Conservation (phyloP, 2,888 invertebrate genomes). For the Tethea ocularis region DNA sequence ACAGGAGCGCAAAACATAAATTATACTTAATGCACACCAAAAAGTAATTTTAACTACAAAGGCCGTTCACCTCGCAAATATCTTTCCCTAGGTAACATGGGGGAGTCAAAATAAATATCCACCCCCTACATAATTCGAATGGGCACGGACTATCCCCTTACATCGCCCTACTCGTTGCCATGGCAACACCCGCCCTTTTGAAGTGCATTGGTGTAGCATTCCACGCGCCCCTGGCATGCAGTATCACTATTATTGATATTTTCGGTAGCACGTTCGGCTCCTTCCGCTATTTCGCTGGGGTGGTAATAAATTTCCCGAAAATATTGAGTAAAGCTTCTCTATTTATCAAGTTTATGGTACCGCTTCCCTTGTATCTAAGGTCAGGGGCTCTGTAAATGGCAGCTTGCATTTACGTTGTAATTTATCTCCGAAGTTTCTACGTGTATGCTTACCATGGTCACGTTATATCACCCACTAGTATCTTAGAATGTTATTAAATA, state of each 20-base stretch:
- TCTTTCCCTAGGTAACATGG: slow-evolving; percentile 72
- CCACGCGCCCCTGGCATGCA: slow-evolving; percentile 49
- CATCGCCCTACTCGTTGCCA: slow-evolving; percentile 53
- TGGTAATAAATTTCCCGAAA: slow-evolving; percentile 62
- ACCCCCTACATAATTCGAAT: slow-evolving; percentile 75
- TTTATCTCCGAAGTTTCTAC: slow-evolving; percentile 31
- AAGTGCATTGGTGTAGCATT: slow-evolving; percentile 52
- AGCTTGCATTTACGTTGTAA: slow-evolving; percentile 52
- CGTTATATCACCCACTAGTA: background rate
- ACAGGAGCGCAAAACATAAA: background rate
- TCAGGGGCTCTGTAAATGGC: slow-evolving; percentile 45
- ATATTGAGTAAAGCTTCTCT: slow-evolving; percentile 65
- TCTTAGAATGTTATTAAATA: background rate
- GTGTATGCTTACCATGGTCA: slow-evolving; percentile 13
- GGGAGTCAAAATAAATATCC: slow-evolving; percentile 75
- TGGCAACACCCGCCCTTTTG: slow-evolving; percentile 35
- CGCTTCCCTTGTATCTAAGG: slow-evolving; percentile 53
- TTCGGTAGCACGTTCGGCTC: slow-evolving; percentile 50
- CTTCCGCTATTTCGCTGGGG: slow-evolving; percentile 56
- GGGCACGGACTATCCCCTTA: slow-evolving; percentile 63
- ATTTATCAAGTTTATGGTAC: slow-evolving; percentile 69
- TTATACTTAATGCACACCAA: slow-evolving; percentile 15
- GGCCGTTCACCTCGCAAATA: slow-evolving; percentile 79
- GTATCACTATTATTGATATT: slow-evolving; percentile 70
- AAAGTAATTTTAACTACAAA: slow-evolving; percentile 37